Conservation (phyloP, 2,797 vertebrate genomes). For the Nyctalus aviator region DNA sequence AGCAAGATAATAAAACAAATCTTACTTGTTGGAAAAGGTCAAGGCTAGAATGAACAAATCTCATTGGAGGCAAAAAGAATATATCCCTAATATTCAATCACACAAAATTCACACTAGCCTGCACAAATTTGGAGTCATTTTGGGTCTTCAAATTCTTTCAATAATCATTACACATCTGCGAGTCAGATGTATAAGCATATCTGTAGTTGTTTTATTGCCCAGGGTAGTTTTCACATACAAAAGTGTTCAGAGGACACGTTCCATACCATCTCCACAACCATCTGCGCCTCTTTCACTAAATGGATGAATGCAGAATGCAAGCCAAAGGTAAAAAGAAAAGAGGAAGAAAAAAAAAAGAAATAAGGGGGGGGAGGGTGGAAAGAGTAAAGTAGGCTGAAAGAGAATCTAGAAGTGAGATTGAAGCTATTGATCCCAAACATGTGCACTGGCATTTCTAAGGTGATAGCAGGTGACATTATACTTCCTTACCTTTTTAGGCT, state of each 20-base stretch:
- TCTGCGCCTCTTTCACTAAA: not conserved
- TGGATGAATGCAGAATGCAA: not conserved
- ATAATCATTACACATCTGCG: not conserved
- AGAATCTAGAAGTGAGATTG: not conserved
- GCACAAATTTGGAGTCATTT: not conserved
- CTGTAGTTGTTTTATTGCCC: not conserved
- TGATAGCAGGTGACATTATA: not conserved
- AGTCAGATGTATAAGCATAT: not conserved
- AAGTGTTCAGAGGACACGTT: not conserved
- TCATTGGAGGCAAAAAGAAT: constrained; percentile 64
- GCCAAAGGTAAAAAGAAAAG: not conserved
- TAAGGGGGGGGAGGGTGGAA: not conserved
- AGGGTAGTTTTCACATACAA: not conserved
- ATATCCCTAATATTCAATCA: not conserved
- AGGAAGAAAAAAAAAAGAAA: not conserved
- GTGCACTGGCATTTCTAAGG: not conserved
- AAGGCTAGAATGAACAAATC: constrained; percentile 75
- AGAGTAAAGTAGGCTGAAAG: not conserved
- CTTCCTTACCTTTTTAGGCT: not conserved
- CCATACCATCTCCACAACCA: not conserved
- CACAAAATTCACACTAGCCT: not conserved
- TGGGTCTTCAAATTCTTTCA: constrained; percentile 1
- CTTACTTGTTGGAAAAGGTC: constrained; percentile 76
- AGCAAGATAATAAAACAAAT: constrained; percentile 80
- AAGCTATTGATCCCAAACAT: not conserved